Conservation (phyloP, 2,888 invertebrate species). For the Prosapia bicincta region DNA sequence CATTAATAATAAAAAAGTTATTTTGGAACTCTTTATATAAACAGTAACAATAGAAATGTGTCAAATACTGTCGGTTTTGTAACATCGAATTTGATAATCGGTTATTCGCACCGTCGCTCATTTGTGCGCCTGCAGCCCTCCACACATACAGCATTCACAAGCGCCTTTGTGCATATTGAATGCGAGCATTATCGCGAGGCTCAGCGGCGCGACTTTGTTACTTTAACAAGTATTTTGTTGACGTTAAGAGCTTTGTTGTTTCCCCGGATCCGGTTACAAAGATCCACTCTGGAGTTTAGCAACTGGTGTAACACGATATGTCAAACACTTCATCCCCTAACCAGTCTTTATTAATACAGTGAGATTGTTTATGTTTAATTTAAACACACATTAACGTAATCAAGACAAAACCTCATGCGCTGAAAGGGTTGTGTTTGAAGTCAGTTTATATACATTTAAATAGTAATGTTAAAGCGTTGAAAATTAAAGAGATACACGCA, state of each 20-base stretch:
- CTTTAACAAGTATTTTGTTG: neutral
- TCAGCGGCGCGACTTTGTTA: neutral
- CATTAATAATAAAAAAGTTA: too few relatives aligned
- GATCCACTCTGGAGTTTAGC: neutral
- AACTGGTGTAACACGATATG: neutral
- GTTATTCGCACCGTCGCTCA: too few relatives aligned
- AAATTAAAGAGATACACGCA: too few relatives aligned
- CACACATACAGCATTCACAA: slow-evolving; percentile 20
- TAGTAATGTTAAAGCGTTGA: too few relatives aligned
- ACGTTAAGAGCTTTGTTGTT: neutral
- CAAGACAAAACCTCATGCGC: too few relatives aligned
- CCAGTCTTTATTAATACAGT: neutral
- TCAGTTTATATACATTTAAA: too few relatives aligned
- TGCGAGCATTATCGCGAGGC: slow-evolving; percentile 2
- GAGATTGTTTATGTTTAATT: neutral
- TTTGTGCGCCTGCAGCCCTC: too few relatives aligned
- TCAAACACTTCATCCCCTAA: neutral
- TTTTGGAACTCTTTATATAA: too few relatives aligned
- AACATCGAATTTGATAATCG: too few relatives aligned
- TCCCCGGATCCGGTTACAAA: neutral
- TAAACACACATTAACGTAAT: neutral
- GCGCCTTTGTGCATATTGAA: slow-evolving; percentile 22
- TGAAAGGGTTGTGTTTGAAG: too few relatives aligned
- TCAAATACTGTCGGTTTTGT: too few relatives aligned
- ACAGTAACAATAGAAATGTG: too few relatives aligned